Percentiles rank a stretch among this genome's conserved stretches.
These are phyloP conservation scores for Bacillus rossius DNA, from an alignment of 1,140 invertebrate genomes.

Conservation along the genomic window DNA sequence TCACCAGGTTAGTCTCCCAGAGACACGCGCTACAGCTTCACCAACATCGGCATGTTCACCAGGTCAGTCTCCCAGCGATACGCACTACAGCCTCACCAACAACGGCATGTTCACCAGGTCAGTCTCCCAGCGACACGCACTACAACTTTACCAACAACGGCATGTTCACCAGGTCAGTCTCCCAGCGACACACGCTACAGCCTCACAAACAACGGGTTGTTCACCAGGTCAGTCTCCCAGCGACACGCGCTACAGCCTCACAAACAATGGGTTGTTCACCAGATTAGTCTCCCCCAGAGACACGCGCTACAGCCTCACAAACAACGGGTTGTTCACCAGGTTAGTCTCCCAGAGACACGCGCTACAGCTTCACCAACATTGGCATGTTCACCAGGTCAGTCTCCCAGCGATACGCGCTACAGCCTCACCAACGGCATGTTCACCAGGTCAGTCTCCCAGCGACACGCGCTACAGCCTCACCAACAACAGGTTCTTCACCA, in stretches of 20 bases:
- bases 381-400: neutral
- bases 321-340: neutral
- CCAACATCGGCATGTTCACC: neutral
- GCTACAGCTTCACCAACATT: neutral
- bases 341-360: constrained; percentile 26
- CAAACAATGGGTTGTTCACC: neutral
- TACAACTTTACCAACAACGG: neutral
- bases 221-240: neutral
- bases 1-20: no score
- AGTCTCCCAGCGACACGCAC: neutral
- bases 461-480: neutral
- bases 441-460: neutral
- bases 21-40: neutral
- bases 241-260: neutral
- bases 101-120: neutral
- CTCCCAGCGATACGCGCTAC: neutral
- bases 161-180: neutral
- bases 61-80: neutral
- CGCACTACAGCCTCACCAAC: neutral
- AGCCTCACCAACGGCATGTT: neutral
- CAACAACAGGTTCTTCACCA: neutral
- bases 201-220: neutral
- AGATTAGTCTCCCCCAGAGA: neutral
- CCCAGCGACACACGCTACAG: neutral
- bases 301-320: neutral